phyloP scores from a whole-genome alignment of 2,888 invertebrate genomes.

The Diarsia rubi region DNA sequence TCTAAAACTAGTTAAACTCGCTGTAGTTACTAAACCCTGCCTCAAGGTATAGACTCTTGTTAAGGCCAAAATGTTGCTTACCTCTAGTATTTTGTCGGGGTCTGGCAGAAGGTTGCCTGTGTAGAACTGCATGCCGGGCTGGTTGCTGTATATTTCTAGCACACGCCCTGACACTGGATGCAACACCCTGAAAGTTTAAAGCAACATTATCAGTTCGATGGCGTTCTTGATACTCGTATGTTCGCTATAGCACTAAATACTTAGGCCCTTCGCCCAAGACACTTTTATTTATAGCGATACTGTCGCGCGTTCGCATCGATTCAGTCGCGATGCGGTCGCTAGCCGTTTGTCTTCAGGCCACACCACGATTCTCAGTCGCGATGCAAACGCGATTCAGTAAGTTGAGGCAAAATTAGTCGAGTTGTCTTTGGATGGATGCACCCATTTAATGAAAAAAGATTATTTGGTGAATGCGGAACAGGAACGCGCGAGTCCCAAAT shows the following conservation, averaged over 20 bases:
- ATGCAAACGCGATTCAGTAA: too few species aligned
- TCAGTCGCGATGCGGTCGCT: too few species aligned
- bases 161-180: slow-evolving; percentile 94
- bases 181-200: slow-evolving; percentile 86
- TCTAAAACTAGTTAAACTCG: not conserved
- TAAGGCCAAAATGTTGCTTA: slow-evolving; percentile 48
- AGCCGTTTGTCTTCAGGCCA: too few species aligned
- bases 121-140: slow-evolving; percentile 98
- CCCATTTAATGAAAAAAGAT: too few species aligned
- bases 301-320: too few species aligned
- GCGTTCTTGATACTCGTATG: not conserved
- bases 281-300: too few species aligned
- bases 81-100: slow-evolving; percentile 84
- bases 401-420: too few species aligned
- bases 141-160: slow-evolving; percentile 95
- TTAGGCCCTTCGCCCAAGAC: too few species aligned
- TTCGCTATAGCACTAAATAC: not conserved
- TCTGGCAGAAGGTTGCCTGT: slow-evolving; percentile 95
- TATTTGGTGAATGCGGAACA: too few species aligned
- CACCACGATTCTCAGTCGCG: too few species aligned
- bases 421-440: too few species aligned
- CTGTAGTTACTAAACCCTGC: not conserved
- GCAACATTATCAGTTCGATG: not conserved
- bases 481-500: too few species aligned
- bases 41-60: not conserved